Evolutionary conservation across 2,888 invertebrate genomes (phyloP).

Genomic region (Ernsta delagoae): DNA sequence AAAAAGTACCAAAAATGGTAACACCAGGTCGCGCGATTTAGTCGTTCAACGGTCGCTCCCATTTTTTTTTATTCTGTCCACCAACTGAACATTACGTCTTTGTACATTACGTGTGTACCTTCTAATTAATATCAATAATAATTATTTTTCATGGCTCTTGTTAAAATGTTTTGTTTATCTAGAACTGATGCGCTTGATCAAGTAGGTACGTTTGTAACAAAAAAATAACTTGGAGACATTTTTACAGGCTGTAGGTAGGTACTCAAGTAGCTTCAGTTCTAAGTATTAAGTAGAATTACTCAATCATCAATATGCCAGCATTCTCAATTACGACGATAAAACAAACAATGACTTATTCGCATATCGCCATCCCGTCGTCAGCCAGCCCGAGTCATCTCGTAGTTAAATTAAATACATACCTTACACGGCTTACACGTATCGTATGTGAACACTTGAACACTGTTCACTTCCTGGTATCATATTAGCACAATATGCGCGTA

Average conservation of each 20-base stretch:
- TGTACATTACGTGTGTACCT: not conserved
- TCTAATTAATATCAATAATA: not conserved
- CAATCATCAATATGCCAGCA: not conserved
- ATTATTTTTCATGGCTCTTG: too few relatives aligned
- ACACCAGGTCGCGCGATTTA: constrained; percentile 67
- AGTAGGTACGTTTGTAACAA: too few relatives aligned
- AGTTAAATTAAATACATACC: constrained; percentile 14
- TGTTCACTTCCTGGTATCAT: constrained; percentile 68
- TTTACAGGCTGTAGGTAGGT: too few relatives aligned
- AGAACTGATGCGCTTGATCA: too few relatives aligned
- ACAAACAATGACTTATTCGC: constrained; percentile 5
- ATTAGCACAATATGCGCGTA: constrained; percentile 66
- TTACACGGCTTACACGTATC: constrained; percentile 52
- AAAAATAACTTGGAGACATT: too few relatives aligned
- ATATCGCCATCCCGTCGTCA: constrained; percentile 2
- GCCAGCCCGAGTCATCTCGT: constrained; percentile 47
- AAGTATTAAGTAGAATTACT: not conserved
- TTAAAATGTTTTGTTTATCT: too few relatives aligned
- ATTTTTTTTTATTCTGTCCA: constrained; percentile 54
- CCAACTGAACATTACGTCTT: too few relatives aligned
- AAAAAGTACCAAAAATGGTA: constrained; percentile 79
- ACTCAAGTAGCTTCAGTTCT: too few relatives aligned
- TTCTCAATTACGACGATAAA: not conserved
- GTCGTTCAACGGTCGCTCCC: constrained; percentile 78
- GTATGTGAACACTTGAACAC: constrained; percentile 39